Conservation (phyloP, 2,797 vertebrate species). For the Falco rusticolus region DNA sequence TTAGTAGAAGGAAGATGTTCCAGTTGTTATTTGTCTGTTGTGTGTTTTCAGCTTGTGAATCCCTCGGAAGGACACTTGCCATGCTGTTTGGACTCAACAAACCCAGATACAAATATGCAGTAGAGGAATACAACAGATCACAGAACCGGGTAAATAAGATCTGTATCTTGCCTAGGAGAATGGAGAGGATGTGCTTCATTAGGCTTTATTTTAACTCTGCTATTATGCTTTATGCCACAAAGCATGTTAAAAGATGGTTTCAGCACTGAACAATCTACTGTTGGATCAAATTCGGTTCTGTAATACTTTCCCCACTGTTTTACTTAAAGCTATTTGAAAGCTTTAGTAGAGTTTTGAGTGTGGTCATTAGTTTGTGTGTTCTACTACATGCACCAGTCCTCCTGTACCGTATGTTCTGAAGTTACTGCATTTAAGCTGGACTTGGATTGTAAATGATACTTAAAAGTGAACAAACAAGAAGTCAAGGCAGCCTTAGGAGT, state of each 20-base stretch:
- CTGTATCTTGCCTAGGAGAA: background rate
- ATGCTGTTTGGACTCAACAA: constrained; percentile 75
- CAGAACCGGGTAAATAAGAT: constrained; percentile 68
- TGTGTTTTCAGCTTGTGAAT: constrained; percentile 78
- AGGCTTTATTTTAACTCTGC: background rate
- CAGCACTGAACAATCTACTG: background rate
- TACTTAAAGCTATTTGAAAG: background rate
- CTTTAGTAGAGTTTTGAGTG: background rate
- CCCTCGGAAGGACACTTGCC: constrained; percentile 78
- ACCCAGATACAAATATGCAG: constrained; percentile 81
- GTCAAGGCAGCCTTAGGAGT: background rate
- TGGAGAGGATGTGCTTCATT: background rate
- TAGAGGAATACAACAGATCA: constrained; percentile 71
- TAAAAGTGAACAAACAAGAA: background rate
- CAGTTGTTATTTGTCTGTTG: background rate
- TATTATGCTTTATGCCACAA: background rate
- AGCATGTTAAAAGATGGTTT: background rate
- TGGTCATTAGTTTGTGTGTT: background rate
- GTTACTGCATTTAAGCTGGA: background rate
- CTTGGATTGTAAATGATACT: background rate
- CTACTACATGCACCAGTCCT: background rate
- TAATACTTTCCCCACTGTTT: background rate
- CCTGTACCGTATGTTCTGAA: background rate
- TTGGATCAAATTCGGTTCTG: background rate
- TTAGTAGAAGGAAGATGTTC: background rate